These are phyloP conservation scores for Coranthus polyacanthus DNA, from an alignment of 2,797 vertebrate species.

Conservation along the genomic window DNA sequence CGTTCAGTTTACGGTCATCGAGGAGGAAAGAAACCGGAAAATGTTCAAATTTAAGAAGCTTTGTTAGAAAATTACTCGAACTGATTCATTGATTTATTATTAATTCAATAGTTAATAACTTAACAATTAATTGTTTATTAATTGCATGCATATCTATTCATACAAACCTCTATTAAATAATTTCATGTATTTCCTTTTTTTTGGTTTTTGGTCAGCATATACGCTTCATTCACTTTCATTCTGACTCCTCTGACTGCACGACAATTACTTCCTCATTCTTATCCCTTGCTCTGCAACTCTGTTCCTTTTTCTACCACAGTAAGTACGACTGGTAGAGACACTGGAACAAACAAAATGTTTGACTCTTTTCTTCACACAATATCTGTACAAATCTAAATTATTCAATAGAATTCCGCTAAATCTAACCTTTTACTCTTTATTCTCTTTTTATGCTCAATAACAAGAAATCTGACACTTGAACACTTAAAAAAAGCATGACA, in stretches of 20 bases:
- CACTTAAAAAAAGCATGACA: no score
- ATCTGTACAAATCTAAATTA: neutral
- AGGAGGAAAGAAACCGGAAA: no score
- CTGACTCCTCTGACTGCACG: conserved; percentile 29
- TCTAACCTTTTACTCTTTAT: neutral
- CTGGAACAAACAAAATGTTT: neutral
- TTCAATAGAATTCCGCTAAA: neutral
- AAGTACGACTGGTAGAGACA: neutral
- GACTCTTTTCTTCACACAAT: neutral
- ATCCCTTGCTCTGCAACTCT: neutral
- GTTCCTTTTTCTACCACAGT: neutral
- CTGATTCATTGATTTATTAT: no score
- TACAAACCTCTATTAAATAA: no score
- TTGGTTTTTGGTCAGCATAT: neutral
- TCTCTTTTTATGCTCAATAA: no score
- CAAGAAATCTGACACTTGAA: no score
- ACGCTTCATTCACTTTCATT: conserved; percentile 12
- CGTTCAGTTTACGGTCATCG: neutral
- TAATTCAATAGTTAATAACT: no score
- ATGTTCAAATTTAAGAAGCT: no score
- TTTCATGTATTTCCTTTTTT: neutral
- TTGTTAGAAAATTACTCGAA: no score
- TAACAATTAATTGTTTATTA: no score
- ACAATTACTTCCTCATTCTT: conserved; percentile 37
- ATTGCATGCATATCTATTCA: no score